These are phyloP conservation scores for Ophioderma brevispina DNA, from an alignment of 35 echinoderm and acorn worm genomes.

Conservation along the genomic window DNA sequence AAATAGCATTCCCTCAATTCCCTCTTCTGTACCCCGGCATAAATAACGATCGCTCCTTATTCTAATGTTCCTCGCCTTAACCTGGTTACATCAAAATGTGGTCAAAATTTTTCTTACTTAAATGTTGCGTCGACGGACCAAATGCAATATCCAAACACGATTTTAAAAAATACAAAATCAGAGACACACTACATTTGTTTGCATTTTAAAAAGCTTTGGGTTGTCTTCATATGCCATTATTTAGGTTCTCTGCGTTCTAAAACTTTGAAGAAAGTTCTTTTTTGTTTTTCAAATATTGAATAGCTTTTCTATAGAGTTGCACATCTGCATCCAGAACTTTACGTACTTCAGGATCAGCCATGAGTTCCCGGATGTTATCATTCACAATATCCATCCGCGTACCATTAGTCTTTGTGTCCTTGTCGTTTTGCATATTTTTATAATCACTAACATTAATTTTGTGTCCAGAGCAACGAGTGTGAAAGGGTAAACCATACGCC, in stretches of 20 bases:
- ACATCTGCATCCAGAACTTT: conserved; percentile 26
- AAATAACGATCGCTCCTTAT: too few species aligned
- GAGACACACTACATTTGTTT: too few species aligned
- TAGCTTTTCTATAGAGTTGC: conserved; percentile 39
- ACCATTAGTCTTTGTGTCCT: not conserved
- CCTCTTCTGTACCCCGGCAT: too few species aligned
- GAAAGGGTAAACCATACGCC: conserved; percentile 71
- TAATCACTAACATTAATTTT: conserved; percentile 68
- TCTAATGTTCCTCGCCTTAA: too few species aligned
- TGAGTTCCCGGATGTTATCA: conserved; percentile 11
- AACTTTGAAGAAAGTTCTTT: conserved; percentile 12
- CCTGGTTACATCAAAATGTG: too few species aligned
- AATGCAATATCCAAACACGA: too few species aligned
- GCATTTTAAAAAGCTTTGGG: too few species aligned
- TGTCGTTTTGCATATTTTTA: conserved; percentile 32
- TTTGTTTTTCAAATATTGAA: conserved; percentile 52
- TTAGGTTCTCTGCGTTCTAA: not conserved
- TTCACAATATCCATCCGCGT: not conserved
- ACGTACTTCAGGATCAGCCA: conserved; percentile 16
- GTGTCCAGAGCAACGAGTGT: conserved; percentile 52
- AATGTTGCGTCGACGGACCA: too few species aligned
- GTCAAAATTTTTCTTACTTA: too few species aligned
- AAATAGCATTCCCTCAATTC: too few species aligned
- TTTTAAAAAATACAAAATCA: too few species aligned
- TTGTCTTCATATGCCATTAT: too few species aligned